Conservation (phyloP, 2,888 invertebrate species). For the Drosophila tanythrix region DNA sequence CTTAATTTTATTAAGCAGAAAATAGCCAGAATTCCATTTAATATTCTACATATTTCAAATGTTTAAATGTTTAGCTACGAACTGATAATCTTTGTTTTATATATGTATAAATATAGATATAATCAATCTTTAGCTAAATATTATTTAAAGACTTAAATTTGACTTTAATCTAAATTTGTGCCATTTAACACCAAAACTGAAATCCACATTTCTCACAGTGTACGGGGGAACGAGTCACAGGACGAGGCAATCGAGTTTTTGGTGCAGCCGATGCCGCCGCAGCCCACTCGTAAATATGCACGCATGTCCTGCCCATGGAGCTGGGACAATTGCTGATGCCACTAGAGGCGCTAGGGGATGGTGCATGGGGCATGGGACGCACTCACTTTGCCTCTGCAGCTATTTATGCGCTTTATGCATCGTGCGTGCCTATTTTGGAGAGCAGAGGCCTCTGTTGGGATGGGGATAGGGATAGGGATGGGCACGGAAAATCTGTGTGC, state of each 20-base stretch:
- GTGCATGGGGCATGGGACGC: conserved; percentile 2
- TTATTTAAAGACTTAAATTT: neutral
- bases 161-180: neutral
- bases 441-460: conserved; percentile 16
- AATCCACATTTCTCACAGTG: neutral
- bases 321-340: conserved; percentile 56
- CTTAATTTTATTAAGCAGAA: neutral
- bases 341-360: neutral
- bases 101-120: no score
- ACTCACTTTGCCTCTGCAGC: conserved; percentile 58
- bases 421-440: conserved; percentile 67
- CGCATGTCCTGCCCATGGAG: conserved; percentile 73
- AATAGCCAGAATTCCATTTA: neutral
- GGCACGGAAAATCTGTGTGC: conserved; percentile 73
- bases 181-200: neutral
- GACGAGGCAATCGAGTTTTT: conserved; percentile 76
- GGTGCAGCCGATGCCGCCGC: conserved; percentile 80
- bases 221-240: conserved; percentile 10
- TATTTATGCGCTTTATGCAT: conserved; percentile 80
- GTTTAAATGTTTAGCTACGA: neutral
- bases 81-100: no score
- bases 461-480: neutral
- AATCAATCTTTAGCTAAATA: neutral
- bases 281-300: conserved; percentile 80
- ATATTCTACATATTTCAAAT: neutral